These are phyloP conservation scores for Platysternon megacephalum DNA, from an alignment of 2,113 vertebrate genomes.

Conservation along the genomic window DNA sequence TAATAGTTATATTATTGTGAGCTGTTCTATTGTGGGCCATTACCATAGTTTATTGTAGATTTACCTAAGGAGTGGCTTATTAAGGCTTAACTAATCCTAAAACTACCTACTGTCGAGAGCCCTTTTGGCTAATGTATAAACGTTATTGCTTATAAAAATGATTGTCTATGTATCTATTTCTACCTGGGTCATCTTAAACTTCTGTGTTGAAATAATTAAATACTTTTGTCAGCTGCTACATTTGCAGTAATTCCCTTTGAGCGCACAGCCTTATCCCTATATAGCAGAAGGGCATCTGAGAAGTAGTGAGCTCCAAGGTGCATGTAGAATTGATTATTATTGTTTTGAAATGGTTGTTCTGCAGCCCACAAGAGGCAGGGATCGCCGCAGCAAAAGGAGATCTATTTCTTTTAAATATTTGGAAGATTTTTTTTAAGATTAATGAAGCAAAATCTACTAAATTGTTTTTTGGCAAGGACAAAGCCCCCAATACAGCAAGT, in stretches of 20 bases:
- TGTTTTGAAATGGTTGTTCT: not conserved
- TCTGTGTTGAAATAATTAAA: not conserved
- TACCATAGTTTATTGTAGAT: not conserved
- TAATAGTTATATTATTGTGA: not conserved
- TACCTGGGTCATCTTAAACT: not conserved
- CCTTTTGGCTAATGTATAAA: not conserved
- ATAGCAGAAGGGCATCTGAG: not conserved
- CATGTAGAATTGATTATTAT: not conserved
- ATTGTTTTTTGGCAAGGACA: not conserved
- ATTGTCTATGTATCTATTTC: not conserved
- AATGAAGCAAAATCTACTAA: not conserved
- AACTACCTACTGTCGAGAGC: not conserved
- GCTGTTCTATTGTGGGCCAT: not conserved
- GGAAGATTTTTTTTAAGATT: not conserved
- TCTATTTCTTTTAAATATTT: not conserved
- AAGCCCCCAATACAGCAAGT: not conserved
- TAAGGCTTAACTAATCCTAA: not conserved
- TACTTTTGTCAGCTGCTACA: not conserved
- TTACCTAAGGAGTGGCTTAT: not conserved
- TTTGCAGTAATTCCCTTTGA: not conserved
- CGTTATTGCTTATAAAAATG: not conserved
- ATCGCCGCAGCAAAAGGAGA: not conserved
- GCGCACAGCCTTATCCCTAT: not conserved
- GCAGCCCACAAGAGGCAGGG: not conserved
- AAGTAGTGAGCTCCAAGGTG: not conserved